A percentile compares a stretch with the other conserved stretches of the same genome.
These are phyloP conservation scores for Hypotaenidia okinawae DNA, from an alignment of 2,797 vertebrate genomes.

Conservation along the genomic window DNA sequence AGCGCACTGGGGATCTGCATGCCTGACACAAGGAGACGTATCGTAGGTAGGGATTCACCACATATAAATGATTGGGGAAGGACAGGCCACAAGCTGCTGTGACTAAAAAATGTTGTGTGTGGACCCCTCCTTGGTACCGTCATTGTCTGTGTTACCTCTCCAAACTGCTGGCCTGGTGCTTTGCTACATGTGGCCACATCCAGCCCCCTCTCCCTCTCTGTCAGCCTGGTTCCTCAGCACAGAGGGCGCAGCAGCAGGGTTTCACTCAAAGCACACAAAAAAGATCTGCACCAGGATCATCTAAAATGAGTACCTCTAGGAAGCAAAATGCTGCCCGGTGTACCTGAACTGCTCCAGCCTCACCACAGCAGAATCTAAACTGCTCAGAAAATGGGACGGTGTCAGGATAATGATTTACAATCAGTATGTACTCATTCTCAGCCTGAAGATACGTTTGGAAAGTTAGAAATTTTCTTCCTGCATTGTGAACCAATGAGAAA, in stretches of 20 bases:
- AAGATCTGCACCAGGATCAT: not conserved
- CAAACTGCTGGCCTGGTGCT: not conserved
- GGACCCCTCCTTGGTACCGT: not conserved
- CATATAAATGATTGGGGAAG: fast-evolving
- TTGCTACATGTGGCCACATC: not conserved
- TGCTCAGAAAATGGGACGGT: not conserved
- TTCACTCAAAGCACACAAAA: not conserved
- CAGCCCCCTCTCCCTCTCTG: not conserved
- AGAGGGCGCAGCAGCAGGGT: not conserved
- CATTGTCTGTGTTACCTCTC: not conserved
- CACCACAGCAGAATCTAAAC: not conserved
- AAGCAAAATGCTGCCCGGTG: not conserved
- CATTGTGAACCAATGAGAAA: not conserved
- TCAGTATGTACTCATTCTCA: not conserved
- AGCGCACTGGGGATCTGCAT: not conserved
- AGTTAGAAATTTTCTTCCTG: not conserved
- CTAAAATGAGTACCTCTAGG: not conserved
- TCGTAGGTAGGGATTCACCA: not conserved
- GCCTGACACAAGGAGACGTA: not conserved
- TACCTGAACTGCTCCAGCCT: not conserved
- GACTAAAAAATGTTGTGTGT: not conserved
- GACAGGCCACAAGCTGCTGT: not conserved
- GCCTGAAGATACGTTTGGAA: not conserved
- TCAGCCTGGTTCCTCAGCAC: not conserved
- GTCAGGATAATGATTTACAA: not conserved